Evolutionary conservation across 2,113 vertebrate genomes (phyloP), one percentile per base, ranked within the genome.

Genomic region (Ameiurus melas): DNA sequence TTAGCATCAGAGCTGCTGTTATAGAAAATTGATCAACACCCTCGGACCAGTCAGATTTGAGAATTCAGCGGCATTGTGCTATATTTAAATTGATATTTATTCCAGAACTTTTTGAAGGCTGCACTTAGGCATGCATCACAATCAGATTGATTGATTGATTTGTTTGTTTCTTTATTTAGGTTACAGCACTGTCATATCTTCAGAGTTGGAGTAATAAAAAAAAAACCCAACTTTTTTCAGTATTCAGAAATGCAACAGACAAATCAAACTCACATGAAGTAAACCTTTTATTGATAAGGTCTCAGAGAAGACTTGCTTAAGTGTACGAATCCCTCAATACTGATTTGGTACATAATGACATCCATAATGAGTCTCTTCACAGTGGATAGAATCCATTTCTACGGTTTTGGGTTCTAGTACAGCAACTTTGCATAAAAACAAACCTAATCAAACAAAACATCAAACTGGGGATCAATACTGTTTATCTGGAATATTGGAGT

Each of bases 311-410:
- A 94, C 95, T 95, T 94, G 93, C 92, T 93, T 93, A 91, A 95
- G 94, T 93, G 94, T 95, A 94, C 95, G 94, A 94, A 95, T 94
- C 94, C 91, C 94, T 95, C 91, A 95, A 95, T 96, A 96, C 95
- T 96, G 95, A 95, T 95, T 95, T 95, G 95, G 95, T 96, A 95
- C 94, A 95, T 94, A 94, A 95, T 96, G 94, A 96, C 95, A 96
- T 96, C 95, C 95, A 96, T 93, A 94, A 95, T 92, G 95, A 96
- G 94, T 94, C 95, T 95, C 95, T 95, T 96, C 95, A 95, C 95
- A 95, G 95, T 95, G 95, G 94, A 93, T 94, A 92, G 93, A 94
- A 95, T 94, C 95, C 93, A 94, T 95, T 93, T 94, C 95, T 96
- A 95, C 93, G 71, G 89, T 88, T 93, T 94, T 94, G 95, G 93